A percentile compares a stretch with the other conserved stretches of the same genome.
Evolutionary conservation across 2,113 vertebrate genomes (phyloP).

Genomic region (Puntigrus tetrazona): DNA sequence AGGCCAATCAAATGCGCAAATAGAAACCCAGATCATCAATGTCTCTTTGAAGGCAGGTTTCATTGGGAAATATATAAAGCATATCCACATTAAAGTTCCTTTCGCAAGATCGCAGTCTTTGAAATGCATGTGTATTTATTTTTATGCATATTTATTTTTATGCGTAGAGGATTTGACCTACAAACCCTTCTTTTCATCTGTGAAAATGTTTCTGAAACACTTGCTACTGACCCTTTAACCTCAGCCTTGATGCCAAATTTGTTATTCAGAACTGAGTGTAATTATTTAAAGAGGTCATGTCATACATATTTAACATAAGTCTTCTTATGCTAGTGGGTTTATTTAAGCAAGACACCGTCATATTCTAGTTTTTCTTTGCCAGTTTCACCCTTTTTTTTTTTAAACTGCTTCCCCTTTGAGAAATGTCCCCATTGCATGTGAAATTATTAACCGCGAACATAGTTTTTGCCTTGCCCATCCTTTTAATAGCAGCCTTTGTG

Average conservation of each 20-base stretch:
- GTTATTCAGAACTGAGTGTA: not conserved
- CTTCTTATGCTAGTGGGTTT: not conserved
- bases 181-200: not conserved
- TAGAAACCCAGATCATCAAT: not conserved
- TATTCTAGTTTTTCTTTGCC: not conserved
- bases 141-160: slow-evolving; percentile 11
- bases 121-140: slow-evolving; percentile 1
- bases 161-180: slow-evolving; percentile 10
- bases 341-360: not conserved
- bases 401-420: not conserved
- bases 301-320: slow-evolving; percentile 13
- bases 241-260: not conserved
- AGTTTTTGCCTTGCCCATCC: not conserved
- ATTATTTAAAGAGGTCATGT: not conserved
- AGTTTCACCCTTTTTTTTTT: not conserved
- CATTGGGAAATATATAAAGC: not conserved
- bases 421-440: not conserved
- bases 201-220: not conserved
- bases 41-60: slow-evolving; percentile 1
- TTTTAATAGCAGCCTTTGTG: not conserved
- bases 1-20: not conserved
- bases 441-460: not conserved
- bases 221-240: not conserved
- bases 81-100: not conserved
- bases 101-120: slow-evolving; percentile 12